phyloP scores from a whole-genome alignment of 64 coral and sea anemone species.

The Cladopsammia gracilis region DNA sequence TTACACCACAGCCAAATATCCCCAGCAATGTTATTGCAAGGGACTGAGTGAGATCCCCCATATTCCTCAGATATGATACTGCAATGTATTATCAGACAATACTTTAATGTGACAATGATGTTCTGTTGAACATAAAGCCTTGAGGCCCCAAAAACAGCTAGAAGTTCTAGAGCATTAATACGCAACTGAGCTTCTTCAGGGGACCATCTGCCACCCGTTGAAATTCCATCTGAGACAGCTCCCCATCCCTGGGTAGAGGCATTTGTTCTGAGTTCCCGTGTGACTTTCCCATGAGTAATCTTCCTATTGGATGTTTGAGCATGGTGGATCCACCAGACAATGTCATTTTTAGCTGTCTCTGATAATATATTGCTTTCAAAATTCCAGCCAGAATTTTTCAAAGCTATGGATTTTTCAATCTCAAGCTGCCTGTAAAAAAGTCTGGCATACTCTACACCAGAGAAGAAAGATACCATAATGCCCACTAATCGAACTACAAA shows the following conservation, averaged over 20 bases:
- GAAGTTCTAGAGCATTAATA: too few species aligned
- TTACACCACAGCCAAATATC: too few species aligned
- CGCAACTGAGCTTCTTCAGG: too few species aligned
- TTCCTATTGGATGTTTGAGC: not conserved
- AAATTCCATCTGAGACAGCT: too few species aligned
- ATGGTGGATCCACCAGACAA: conserved; percentile 29
- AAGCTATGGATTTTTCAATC: conserved; percentile 44
- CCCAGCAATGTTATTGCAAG: too few species aligned
- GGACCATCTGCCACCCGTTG: too few species aligned
- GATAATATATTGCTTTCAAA: conserved; percentile 44
- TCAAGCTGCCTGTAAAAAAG: conserved; percentile 56
- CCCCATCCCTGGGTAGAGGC: conserved; percentile 30
- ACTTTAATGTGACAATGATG: too few species aligned
- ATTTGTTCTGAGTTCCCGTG: conserved; percentile 31
- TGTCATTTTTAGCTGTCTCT: conserved; percentile 24
- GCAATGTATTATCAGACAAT: too few species aligned
- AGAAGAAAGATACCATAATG: conserved; percentile 9
- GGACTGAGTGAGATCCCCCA: too few species aligned
- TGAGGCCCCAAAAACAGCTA: too few species aligned
- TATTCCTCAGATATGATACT: too few species aligned
- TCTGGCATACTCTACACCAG: conserved; percentile 18
- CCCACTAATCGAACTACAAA: not conserved
- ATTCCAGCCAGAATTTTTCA: conserved; percentile 12
- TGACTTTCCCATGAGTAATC: conserved; percentile 10
- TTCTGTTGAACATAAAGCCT: too few species aligned